These are phyloP conservation scores for Schizotus pectinicornis DNA, from an alignment of 2,888 invertebrate species.

Conservation along the genomic window DNA sequence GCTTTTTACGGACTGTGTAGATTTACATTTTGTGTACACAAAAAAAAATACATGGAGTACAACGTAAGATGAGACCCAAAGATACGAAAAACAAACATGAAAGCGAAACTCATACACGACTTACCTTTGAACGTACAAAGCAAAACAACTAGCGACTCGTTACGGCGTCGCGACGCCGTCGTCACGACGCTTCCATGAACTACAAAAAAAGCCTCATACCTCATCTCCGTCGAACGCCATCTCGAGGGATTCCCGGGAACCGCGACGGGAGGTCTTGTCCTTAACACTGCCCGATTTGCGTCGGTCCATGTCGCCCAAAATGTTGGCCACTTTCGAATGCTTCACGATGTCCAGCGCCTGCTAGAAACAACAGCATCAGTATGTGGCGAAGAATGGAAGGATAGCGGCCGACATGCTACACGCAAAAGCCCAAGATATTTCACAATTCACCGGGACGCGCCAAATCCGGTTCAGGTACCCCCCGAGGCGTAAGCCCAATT, in stretches of 20 bases:
- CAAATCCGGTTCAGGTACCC: too few relatives aligned
- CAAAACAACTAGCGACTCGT: slow-evolving; percentile 26
- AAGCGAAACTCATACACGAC: slow-evolving; percentile 32
- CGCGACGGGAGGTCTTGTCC: slow-evolving; percentile 71
- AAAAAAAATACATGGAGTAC: not conserved
- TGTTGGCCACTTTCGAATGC: slow-evolving; percentile 83
- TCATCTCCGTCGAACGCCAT: slow-evolving; percentile 77
- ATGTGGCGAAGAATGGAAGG: not conserved
- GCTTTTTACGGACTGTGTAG: slow-evolving; percentile 21
- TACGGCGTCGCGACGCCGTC: not conserved
- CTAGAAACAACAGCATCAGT: slow-evolving; percentile 22
- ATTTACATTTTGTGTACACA: slow-evolving; percentile 6
- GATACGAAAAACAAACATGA: slow-evolving; percentile 26
- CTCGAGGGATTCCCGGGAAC: slow-evolving; percentile 75
- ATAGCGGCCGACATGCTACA: too few relatives aligned
- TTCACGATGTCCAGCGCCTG: slow-evolving; percentile 93
- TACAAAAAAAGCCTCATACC: slow-evolving; percentile 58
- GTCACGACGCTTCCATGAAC: not conserved
- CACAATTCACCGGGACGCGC: too few relatives aligned
- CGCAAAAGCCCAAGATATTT: too few relatives aligned
- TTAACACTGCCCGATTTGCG: slow-evolving; percentile 55
- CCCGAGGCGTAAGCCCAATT: too few relatives aligned
- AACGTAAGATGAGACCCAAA: slow-evolving; percentile 11
- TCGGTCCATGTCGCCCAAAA: slow-evolving; percentile 67
- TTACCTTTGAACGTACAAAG: slow-evolving; percentile 18